These are phyloP conservation scores for Dipodomys ordii DNA, from an alignment of 2,113 vertebrate genomes.

Conservation along the genomic window DNA sequence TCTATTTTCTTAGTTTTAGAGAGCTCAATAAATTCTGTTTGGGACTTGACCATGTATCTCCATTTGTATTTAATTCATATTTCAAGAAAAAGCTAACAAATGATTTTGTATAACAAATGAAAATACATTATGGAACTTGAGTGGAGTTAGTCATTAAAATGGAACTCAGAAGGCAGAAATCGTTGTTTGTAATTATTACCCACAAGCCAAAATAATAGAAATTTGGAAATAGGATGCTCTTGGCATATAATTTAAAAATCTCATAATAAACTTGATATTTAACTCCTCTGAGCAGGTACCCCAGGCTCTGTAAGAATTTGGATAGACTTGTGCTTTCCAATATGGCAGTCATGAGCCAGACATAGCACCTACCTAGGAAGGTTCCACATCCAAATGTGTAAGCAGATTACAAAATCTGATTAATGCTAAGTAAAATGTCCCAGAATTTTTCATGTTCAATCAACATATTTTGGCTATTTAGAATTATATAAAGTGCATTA, in stretches of 20 bases:
- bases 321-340: no score
- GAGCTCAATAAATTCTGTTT: not conserved
- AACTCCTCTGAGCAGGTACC: no score
- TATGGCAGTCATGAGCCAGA: no score
- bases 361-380: no score
- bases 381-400: no score
- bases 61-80: not conserved
- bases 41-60: not conserved
- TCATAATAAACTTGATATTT: not conserved
- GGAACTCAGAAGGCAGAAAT: not conserved
- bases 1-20: not conserved
- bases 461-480: not conserved
- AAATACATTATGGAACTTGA: no score
- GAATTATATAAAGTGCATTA: not conserved
- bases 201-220: not conserved
- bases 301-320: no score
- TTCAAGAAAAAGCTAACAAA: not conserved
- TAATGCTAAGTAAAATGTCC: no score
- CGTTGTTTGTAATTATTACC: not conserved
- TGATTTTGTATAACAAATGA: not conserved
- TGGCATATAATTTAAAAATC: not conserved
- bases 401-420: no score
- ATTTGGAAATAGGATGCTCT: not conserved
- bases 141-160: no score
- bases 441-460: not conserved